Conservation (phyloP, 2,888 invertebrate genomes). For the Chrysolina oricalcia region DNA sequence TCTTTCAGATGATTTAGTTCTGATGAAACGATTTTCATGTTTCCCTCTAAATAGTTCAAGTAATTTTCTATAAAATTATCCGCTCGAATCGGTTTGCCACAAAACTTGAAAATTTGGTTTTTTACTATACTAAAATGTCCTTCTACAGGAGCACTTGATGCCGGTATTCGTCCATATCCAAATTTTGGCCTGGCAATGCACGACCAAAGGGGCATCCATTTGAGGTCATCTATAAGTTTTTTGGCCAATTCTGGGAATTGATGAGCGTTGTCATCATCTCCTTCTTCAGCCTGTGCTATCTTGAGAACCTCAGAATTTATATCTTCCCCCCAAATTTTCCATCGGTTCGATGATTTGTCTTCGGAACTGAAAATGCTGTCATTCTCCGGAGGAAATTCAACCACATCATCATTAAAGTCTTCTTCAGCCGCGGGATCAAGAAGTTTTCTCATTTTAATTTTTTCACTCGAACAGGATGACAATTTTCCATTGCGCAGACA, state of each 20-base stretch:
- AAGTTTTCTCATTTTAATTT: conserved; percentile 13
- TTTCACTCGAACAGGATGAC: not conserved
- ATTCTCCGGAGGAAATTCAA: not conserved
- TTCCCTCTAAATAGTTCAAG: no score
- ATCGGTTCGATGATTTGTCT: conserved; percentile 3
- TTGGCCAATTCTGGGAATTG: conserved; percentile 17
- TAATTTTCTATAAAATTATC: not conserved
- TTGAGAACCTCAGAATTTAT: no score
- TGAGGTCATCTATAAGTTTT: not conserved
- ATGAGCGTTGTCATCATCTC: conserved; percentile 28
- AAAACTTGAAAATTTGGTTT: not conserved
- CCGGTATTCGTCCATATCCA: conserved; percentile 8
- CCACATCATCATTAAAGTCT: not conserved
- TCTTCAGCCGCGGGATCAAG: conserved; percentile 15
- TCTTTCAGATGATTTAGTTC: not conserved
- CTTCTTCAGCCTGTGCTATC: no score
- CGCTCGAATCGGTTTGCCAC: conserved; percentile 4
- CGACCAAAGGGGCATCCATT: conserved; percentile 20
- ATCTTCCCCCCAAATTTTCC: no score
- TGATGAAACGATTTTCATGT: no score
- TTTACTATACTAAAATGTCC: no score
- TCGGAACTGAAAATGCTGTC: no score
- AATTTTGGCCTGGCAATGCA: not conserved
- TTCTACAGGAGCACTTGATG: conserved; percentile 21
- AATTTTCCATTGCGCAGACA: no score